Evolutionary conservation across 1,140 invertebrate species (phyloP).

Genomic region (Oreohelix idahoensis): DNA sequence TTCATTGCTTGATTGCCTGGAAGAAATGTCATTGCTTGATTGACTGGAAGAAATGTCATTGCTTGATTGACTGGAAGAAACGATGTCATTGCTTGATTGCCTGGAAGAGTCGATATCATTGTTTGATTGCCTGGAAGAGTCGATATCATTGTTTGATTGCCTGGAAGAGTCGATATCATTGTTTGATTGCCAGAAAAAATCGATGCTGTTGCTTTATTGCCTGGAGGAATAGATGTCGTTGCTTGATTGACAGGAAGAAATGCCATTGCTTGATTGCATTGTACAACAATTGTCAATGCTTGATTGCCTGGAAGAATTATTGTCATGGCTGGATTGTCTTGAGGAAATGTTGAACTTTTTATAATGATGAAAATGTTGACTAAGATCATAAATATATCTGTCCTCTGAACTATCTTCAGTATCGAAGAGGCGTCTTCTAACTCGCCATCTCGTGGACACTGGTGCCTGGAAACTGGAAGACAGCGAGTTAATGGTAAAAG

Average conservation of each 20-base stretch:
- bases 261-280: neutral
- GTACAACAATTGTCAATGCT: neutral
- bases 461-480: neutral
- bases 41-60: no score
- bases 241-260: neutral
- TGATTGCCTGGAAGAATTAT: neutral
- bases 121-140: neutral
- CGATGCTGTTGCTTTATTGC: neutral
- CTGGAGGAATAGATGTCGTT: neutral
- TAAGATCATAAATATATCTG: neutral
- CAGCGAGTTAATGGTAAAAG: no score
- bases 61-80: no score
- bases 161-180: neutral
- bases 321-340: neutral
- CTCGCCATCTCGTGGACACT: no score
- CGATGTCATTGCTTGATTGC: no score
- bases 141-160: neutral
- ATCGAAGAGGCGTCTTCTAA: no score
- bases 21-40: no score
- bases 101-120: neutral
- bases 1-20: no score
- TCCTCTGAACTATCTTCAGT: neutral
- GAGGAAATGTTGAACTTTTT: no score
- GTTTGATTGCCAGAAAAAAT: neutral
- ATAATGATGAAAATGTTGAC: neutral